phyloP scores from a whole-genome alignment of 2,113 vertebrate genomes.

The Oreochromis spilurus region DNA sequence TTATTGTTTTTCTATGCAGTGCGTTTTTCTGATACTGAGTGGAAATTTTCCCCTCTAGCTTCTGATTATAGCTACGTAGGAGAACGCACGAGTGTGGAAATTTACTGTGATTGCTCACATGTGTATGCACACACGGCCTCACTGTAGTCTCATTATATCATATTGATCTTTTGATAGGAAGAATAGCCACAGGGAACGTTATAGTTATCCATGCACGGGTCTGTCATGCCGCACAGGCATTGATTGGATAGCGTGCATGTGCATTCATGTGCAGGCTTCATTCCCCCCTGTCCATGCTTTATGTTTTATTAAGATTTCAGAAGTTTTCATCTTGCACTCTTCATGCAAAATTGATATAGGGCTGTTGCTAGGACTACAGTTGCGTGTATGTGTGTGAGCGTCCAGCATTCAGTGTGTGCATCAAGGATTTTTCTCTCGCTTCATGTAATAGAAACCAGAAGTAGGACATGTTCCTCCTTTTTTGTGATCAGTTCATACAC shows the following conservation, averaged over 20 bases:
- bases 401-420: not conserved
- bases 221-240: not conserved
- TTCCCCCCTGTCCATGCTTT: not conserved
- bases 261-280: not conserved
- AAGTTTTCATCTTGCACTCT: not conserved
- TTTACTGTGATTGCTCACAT: not conserved
- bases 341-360: not conserved
- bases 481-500: not conserved
- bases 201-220: not conserved
- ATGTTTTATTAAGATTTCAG: not conserved
- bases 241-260: not conserved
- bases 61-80: not conserved
- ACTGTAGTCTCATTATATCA: constrained; percentile 8
- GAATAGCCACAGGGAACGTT: not conserved
- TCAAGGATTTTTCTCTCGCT: not conserved
- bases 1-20: not conserved
- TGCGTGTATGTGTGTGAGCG: not conserved
- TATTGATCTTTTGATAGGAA: constrained; percentile 41
- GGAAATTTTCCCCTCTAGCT: not conserved
- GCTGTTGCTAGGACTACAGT: not conserved
- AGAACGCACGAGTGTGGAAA: constrained; percentile 9
- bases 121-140: not conserved
- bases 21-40: not conserved
- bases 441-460: not conserved
- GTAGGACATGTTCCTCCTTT: not conserved